Base-by-base conservation (phyloP, 64 coral and sea anemone genomes). In the Platygyra sinensis region DNA sequence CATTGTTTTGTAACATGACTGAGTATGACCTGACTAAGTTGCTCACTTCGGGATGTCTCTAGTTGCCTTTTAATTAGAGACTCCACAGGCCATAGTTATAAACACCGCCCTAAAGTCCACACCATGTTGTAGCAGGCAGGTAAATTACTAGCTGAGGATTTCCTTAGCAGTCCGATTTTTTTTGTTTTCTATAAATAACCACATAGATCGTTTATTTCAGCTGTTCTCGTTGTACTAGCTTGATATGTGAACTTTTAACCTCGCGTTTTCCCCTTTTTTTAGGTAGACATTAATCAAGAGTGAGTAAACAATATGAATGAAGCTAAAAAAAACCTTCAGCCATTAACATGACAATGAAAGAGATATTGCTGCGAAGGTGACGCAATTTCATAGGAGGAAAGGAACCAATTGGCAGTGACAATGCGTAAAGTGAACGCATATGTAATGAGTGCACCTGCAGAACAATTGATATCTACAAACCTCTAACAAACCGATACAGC, bases 371-470 rank as follows among this genome's bases (percentile, higher is more conserved):
- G 62, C 76, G 67, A 85, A 94, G 86, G 89, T 76, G 78, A 94
- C 87, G 87, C 78, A 86, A 86, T 86, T 65, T 87, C 42, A n/a
- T 61, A 86, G 57, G 67, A 75, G 75, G 52, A 49, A n/a, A 17
- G 61, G 33, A 85, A 28, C 81, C 81, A 85, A 85, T 85, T 64
- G 62, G 33, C 24, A 11, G 22, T 1, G 19, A 63, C 62, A 46
- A 49, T 16, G 19, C 63, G 42, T 71, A 63, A 51, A 42, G 81
- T 72, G 36, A 85, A 85, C 33, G 90, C 92, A 96, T 96, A 89
- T 75, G 67, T 91, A 93, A 96, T 89, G 72, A 96, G 86, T 94
- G 90, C 94, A 96, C 94, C 94, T 96, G 94, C 90, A 89, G 62
- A 87, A 93, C 94, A 93, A 96, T 96, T 78, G 93, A 86, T 46